Evolutionary conservation across 1,140 invertebrate genomes (phyloP), one percentile per base, ranked within the genome.

Genomic region (Anagrus nilaparvatae): DNA sequence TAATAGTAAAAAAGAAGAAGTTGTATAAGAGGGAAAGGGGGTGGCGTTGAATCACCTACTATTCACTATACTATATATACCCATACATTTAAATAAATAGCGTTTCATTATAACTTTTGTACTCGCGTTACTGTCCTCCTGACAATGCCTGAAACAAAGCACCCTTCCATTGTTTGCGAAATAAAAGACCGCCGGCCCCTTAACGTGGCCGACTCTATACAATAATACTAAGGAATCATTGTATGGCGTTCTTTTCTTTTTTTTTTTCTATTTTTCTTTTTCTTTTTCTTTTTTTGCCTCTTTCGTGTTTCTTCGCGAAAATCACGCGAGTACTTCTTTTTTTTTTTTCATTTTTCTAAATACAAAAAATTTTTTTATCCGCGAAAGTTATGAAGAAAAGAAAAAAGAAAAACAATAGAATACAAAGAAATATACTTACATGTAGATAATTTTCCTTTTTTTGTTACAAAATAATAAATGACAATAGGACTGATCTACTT

Each of bases 101-200:
- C 60, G 59, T 64, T 64, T 64, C 61, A 63, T 64, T 64, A 64
- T 61, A 64, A 64, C 61, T 64, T 64, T 63, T 61, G 59, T 60
- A 53, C 53, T 50, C 58, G 54, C 60, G 60, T 63, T 60, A 61
- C 59, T 63, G 56, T 60, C 58, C 56, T 56, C 51, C 59, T 65
- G 59, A 63, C 58, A 64, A 61, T 61, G 60, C 59, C 58, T 60
- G 58, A 63, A 63, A 63, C 62, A 65, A 65, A 63, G 59, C 55
- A 54, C 49, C 50, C 53, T 51, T 53, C 56, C 52, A 63, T 63
- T 63, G 62, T 62, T 65, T 61, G 60, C 47, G 59, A 63, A 60
- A 63, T 60, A 65, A 65, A 65, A 61, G 60, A 59, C 52, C 53
- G 51, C 54, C 51, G 53, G 53, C 55, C 54, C 54, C 57, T 54